phyloP scores from a whole-genome alignment of 2,113 vertebrate genomes.

The Phyllopteryx taeniolatus region DNA sequence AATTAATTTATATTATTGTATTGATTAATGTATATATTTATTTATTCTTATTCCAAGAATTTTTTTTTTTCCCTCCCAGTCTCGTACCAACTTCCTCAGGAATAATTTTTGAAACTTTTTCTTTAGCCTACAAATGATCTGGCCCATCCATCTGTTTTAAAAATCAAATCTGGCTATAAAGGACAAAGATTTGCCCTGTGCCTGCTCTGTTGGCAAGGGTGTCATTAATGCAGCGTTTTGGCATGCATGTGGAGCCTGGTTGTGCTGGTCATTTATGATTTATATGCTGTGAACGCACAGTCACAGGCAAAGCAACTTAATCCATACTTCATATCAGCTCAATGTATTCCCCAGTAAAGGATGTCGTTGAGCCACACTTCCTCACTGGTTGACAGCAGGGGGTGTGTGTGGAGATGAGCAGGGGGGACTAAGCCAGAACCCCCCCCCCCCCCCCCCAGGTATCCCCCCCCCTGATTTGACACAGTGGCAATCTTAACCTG shows the following conservation, averaged over 20 bases:
- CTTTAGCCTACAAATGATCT: slow-evolving; percentile 36
- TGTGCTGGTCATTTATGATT: slow-evolving; percentile 59
- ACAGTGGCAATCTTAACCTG: slow-evolving; percentile 39
- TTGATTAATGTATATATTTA: too few species aligned
- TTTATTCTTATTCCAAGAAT: too few species aligned
- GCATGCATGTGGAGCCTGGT: slow-evolving; percentile 39
- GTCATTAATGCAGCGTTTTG: slow-evolving; percentile 41
- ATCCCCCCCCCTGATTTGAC: slow-evolving; percentile 38
- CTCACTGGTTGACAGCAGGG: slow-evolving; percentile 45
- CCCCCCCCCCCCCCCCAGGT: slow-evolving; percentile 11
- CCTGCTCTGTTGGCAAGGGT: slow-evolving; percentile 23
- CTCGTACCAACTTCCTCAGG: not conserved
- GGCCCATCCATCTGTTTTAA: not conserved
- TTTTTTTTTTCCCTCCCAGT: not conserved
- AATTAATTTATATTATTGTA: too few species aligned
- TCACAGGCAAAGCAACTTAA: slow-evolving; percentile 26
- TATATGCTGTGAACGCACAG: slow-evolving; percentile 43
- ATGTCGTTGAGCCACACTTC: slow-evolving; percentile 45
- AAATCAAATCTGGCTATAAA: not conserved
- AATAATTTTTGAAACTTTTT: slow-evolving; percentile 10
- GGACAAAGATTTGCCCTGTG: slow-evolving; percentile 16
- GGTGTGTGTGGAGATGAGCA: not conserved
- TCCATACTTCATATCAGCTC: slow-evolving; percentile 18
- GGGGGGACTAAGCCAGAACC: slow-evolving; percentile 29
- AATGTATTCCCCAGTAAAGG: slow-evolving; percentile 45